Base-by-base conservation (phyloP, 2,888 invertebrate genomes). In the Leptopilina myrica region DNA sequence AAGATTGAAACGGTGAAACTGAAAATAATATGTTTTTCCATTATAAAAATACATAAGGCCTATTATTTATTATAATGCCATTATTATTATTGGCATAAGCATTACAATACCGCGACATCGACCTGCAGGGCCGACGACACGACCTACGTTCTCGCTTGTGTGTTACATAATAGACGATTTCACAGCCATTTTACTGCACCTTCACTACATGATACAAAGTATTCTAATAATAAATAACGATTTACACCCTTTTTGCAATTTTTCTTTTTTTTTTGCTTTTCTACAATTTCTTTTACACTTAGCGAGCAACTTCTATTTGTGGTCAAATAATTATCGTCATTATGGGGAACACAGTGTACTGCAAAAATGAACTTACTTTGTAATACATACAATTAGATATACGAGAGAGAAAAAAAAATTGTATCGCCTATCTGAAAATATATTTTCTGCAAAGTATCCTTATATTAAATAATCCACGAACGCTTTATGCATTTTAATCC, bases 81-180 rank as follows among this genome's bases (percentile, higher is more conserved):
- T 53, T 33, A 73, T 56, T 73, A 53, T 53, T 12, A 49, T 69
- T 69, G 73, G 26, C 73, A 73, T 73, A 73, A 56, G 73, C 33
- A 69, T 73, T 73, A 49, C 49, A 49, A 49, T 49, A 73, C 56
- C 33, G 56, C 73, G 56, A 56, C 73, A 73, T 73, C 73, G 73
- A 56, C 73, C 73, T 56, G 73, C 73, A 73, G 73, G 53, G 33
- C 73, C 56, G 33, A 33, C 56, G 73, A 73, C 53, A 56, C 73
- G 73, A 73, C 73, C 56, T 53, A 73, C 73, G 73, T 73, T 33
- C 56, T 33, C 56, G 53, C 49, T 15, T 56, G 5, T 5, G 9
- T 73, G 33, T 73, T 73, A 56, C 73, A 73, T 73, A 53, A 73
- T 56, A 20, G 56, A 40, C 53, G n/a, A 33, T 73, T n/a, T 53